Conservation (phyloP, 2,888 invertebrate species). For the Augochlorella aurata region DNA sequence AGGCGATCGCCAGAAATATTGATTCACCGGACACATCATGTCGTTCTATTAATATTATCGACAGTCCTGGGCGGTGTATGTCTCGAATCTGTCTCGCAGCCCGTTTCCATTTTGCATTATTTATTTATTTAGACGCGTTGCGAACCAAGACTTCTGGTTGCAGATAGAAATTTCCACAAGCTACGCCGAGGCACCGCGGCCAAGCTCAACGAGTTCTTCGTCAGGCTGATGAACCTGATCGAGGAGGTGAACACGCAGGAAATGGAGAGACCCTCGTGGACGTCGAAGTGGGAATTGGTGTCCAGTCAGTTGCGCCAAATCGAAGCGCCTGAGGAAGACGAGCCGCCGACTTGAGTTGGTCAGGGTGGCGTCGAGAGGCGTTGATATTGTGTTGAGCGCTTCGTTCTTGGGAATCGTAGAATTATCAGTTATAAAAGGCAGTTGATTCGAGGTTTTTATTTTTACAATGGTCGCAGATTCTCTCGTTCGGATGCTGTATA, state of each 20-base stretch:
- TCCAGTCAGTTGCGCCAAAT: conserved; percentile 62
- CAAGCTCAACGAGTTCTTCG: conserved; percentile 76
- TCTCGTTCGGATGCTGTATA: background rate
- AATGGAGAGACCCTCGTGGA: conserved; percentile 69
- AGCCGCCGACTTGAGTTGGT: conserved; percentile 19
- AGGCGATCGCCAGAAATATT: conserved; percentile 55
- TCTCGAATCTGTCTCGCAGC: background rate
- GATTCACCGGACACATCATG: conserved; percentile 44
- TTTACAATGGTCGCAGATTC: conserved; percentile 46
- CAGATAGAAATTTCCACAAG: conserved; percentile 75
- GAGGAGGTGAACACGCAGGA: conserved; percentile 77
- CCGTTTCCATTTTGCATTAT: background rate
- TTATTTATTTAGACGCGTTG: background rate
- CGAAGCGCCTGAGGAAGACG: conserved; percentile 27
- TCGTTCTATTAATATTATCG: conserved; percentile 57
- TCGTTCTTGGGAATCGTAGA: background rate
- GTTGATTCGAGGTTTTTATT: conserved; percentile 49
- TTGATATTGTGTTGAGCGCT: background rate
- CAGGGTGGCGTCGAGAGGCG: background rate
- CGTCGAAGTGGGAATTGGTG: conserved; percentile 72
- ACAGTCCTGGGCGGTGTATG: conserved; percentile 4
- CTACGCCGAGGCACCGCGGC: conserved; percentile 76
- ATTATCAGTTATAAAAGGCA: background rate
- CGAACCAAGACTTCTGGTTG: conserved; percentile 20
- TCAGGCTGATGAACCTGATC: conserved; percentile 74